phyloP scores from a whole-genome alignment of 2,888 invertebrate species.

The Cephus rjabovi region DNA sequence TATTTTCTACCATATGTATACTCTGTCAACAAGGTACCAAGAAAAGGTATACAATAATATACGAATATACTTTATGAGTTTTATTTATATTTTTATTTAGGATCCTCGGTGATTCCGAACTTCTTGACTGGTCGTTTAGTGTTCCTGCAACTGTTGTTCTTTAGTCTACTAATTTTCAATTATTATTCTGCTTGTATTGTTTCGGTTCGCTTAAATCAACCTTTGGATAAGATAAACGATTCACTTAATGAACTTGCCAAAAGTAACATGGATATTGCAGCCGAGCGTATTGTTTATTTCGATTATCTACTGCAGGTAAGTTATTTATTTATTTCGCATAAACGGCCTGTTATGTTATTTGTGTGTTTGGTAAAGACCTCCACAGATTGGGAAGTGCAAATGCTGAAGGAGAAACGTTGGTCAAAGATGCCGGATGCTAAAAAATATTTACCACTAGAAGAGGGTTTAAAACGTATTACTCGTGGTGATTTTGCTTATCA shows the following conservation, averaged over 20 bases:
- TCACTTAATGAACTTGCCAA: conserved; percentile 48
- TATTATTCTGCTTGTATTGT: conserved; percentile 58
- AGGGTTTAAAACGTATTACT: conserved; percentile 48
- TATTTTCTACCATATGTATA: not conserved
- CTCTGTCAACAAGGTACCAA: conserved; percentile 20
- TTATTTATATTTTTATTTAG: conserved; percentile 29
- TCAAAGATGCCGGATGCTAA: conserved; percentile 44
- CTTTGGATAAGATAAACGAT: conserved; percentile 57
- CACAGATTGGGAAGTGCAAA: conserved; percentile 46
- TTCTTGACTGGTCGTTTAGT: conserved; percentile 48
- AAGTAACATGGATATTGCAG: conserved; percentile 44
- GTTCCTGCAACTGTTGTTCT: conserved; percentile 45
- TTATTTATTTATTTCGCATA: not conserved
- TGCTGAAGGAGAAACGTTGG: conserved; percentile 52
- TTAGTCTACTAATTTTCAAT: conserved; percentile 53
- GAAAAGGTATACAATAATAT: not conserved
- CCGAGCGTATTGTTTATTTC: conserved; percentile 48
- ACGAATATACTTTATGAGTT: not conserved
- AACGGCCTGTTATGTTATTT: not conserved
- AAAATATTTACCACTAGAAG: conserved; percentile 41
- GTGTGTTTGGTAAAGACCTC: not conserved
- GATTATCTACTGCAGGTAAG: conserved; percentile 44
- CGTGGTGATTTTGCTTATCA: conserved; percentile 56
- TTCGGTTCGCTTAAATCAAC: conserved; percentile 52
- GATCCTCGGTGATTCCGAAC: conserved; percentile 45